These are phyloP conservation scores for Trichogramma pretiosum DNA, from an alignment of 1,140 invertebrate species.

Conservation along the genomic window DNA sequence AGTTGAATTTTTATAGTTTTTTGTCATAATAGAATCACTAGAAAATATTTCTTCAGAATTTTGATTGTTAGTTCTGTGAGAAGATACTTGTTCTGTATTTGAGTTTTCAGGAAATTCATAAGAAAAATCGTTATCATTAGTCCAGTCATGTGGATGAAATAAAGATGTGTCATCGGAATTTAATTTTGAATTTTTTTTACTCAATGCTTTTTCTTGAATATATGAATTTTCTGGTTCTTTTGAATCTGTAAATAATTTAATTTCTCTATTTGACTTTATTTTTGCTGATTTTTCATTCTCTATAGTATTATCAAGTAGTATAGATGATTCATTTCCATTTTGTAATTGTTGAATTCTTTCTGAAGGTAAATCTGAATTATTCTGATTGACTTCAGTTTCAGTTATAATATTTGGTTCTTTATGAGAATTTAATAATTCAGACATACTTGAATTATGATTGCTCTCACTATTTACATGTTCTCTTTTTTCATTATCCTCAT, in stretches of 20 bases:
- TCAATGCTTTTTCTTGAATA: neutral
- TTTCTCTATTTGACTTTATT: neutral
- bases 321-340: neutral
- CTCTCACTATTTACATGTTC: neutral
- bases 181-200: neutral
- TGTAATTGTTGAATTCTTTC: neutral
- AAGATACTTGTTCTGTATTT: neutral
- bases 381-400: neutral
- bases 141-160: conserved; percentile 13
- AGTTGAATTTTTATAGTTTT: too few relatives aligned
- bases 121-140: conserved; percentile 13
- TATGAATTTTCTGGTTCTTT: too few relatives aligned
- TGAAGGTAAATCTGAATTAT: neutral
- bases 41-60: too few relatives aligned
- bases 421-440: neutral
- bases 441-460: conserved; percentile 1
- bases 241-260: neutral
- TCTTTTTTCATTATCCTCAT: neutral
- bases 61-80: too few relatives aligned
- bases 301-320: conserved; percentile 9
- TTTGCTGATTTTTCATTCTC: neutral
- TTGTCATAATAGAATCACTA: too few relatives aligned
- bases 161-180: neutral
- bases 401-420: neutral
- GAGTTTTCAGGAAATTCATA: conserved; percentile 1